These are phyloP conservation scores for Archips crataeganus DNA, from an alignment of 2,888 invertebrate genomes.

Conservation along the genomic window DNA sequence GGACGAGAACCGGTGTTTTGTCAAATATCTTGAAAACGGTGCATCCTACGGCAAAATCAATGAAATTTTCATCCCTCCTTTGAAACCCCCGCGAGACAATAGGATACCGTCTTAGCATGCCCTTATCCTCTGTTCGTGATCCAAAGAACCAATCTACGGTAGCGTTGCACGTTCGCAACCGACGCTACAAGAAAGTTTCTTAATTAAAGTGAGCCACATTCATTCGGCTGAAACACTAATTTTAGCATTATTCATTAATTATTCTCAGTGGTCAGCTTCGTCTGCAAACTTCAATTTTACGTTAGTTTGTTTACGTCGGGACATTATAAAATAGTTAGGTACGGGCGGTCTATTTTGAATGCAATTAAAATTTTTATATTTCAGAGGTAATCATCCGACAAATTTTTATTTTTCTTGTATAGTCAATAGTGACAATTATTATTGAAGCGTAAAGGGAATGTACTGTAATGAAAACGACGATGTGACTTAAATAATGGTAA, in stretches of 20 bases:
- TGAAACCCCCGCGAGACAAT: too few relatives aligned
- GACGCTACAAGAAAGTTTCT: conserved; percentile 6
- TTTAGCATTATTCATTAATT: conserved; percentile 15
- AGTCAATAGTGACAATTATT: too few relatives aligned
- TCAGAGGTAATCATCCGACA: neutral
- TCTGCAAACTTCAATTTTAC: conserved; percentile 12
- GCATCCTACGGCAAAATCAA: too few relatives aligned
- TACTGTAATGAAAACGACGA: too few relatives aligned
- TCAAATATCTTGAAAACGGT: too few relatives aligned
- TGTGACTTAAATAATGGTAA: too few relatives aligned
- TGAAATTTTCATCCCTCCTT: too few relatives aligned
- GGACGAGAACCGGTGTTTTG: too few relatives aligned
- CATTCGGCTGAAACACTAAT: conserved; percentile 13
- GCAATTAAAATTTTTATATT: neutral
- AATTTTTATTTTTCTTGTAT: too few relatives aligned
- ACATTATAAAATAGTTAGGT: neutral
- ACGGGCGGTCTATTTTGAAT: neutral
- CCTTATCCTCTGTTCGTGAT: neutral
- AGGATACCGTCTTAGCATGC: neutral
- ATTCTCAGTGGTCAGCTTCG: neutral
- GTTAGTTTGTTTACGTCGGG: neutral
- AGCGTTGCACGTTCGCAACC: neutral
- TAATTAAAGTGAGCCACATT: conserved; percentile 7
- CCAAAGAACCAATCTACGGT: neutral
- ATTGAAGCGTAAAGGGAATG: too few relatives aligned